phyloP scores from a whole-genome alignment of 2,113 vertebrate genomes.

The Psephotus haematonotus region DNA sequence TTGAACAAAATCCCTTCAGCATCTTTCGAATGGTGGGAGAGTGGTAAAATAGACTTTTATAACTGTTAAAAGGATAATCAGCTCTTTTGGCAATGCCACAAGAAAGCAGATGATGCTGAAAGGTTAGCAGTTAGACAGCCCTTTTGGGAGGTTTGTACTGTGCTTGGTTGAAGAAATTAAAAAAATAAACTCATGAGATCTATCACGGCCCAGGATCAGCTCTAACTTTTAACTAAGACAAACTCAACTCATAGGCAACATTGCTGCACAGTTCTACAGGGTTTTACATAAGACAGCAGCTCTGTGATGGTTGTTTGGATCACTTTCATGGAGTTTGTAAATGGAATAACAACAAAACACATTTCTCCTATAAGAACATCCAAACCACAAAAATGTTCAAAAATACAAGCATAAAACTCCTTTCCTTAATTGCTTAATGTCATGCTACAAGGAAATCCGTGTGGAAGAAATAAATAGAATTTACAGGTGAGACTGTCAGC shows the following conservation, averaged over 20 bases:
- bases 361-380: neutral
- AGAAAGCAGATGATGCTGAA: neutral
- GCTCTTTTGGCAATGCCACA: neutral
- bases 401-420: neutral
- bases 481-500: neutral
- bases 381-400: neutral
- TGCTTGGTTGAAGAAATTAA: neutral
- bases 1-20: constrained; percentile 5
- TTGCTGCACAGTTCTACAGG: neutral
- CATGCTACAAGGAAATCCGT: neutral
- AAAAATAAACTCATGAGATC: neutral
- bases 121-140: neutral
- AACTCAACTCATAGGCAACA: neutral
- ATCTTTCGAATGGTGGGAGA: neutral
- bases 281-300: neutral
- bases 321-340: neutral
- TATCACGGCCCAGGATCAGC: neutral
- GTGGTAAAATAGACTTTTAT: neutral
- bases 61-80: neutral
- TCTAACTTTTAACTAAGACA: neutral
- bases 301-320: neutral
- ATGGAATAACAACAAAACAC: neutral
- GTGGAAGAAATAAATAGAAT: neutral
- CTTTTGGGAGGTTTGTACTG: neutral
- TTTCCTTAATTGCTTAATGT: neutral